Base-by-base conservation (phyloP, 2,797 vertebrate species). In the Brachymystax lenok region DNA sequence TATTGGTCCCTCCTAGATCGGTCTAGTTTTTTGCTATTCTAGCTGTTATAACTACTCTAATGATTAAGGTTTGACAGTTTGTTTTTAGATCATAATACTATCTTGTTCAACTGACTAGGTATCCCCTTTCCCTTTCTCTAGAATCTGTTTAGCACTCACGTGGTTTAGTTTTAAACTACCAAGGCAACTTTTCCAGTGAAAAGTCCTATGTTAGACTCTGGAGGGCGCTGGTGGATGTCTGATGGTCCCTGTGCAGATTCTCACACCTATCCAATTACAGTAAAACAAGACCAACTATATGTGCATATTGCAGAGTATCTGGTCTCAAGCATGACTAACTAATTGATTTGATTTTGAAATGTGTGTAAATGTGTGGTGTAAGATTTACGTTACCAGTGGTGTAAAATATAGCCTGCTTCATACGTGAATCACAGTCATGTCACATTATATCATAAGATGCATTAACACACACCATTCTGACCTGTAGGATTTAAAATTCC, bases 381-480 rank as follows among this genome's bases (percentile, higher is more conserved):
- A 21, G 21, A 6, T 63, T 13, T 63, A 63, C 13, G 24, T 63
- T 21, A 63, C 59, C 59, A 13, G 59, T 63, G 59, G 6, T 59
- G 56, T 21, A 21, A 27, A 63, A 21, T 12, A 63, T 63, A 21
- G n/a, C 59, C 21, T 63, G 59, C 21, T 63, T 12, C n/a, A 63
- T 24, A 50, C 67, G 67, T 80, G 72, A 74, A 33, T 17, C 67
- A 78, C 40, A 13, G 40, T 46, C 33, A 30, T 80, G 77, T 74
- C 78, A 74, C 85, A 56, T 78, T 91, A 89, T 91, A 91, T 93
- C 88, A 90, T n/a, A 72, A 79, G 7, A 59, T 59, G 21, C 56
- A 76, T 33, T 87, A 84, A 88, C 85, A 85, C 85, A 82, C 80
- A 76, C 82, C 85, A 90, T 59, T 59, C 56, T 59, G 56, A 59